Evolutionary conservation across 1,140 invertebrate species (phyloP).

Genomic region (Lepidurus arcticus): DNA sequence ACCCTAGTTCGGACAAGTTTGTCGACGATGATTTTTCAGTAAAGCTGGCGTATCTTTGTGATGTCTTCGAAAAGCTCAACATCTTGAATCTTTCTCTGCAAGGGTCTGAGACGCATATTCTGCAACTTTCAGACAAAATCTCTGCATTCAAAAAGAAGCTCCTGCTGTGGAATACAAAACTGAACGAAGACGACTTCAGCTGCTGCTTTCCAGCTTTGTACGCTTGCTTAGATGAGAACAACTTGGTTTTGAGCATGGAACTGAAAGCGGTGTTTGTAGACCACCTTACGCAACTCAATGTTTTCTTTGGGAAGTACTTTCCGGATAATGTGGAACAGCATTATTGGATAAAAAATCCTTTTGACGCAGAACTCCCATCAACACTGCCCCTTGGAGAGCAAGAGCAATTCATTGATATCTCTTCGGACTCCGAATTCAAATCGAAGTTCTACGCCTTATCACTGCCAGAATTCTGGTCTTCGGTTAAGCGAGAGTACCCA

Average conservation of each 20-base stretch:
- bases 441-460: background rate
- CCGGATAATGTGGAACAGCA: background rate
- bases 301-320: background rate
- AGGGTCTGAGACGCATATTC: too few species aligned
- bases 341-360: background rate
- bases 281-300: background rate
- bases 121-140: conserved; percentile 37
- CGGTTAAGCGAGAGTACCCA: background rate
- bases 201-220: background rate
- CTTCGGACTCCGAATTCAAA: background rate
- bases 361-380: background rate
- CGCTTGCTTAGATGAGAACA: background rate
- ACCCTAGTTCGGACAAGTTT: too few species aligned
- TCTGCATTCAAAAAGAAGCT: conserved; percentile 39
- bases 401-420: background rate
- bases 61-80: too few species aligned
- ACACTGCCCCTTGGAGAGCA: background rate
- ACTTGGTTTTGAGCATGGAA: background rate
- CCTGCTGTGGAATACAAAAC: background rate
- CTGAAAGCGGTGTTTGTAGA: background rate
- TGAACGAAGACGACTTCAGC: background rate
- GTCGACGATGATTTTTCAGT: background rate
- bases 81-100: too few species aligned
- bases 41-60: too few species aligned
- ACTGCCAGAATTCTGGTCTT: background rate